phyloP scores from a whole-genome alignment of 2,888 invertebrate genomes.

The Metallyticus violacea region DNA sequence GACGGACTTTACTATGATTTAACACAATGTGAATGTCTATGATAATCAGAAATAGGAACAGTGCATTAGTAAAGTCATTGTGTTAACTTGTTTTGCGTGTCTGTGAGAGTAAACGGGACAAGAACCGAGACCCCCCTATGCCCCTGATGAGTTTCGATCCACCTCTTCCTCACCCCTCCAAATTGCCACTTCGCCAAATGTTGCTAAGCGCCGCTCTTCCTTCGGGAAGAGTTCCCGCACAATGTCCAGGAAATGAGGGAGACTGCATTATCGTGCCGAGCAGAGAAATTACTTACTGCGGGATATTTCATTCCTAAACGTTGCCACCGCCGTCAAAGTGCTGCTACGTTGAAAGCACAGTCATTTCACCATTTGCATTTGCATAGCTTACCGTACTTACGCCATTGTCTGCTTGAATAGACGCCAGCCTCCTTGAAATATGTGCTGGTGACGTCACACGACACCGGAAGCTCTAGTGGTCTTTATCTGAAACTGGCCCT shows the following conservation, averaged over 20 bases:
- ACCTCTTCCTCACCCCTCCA: background rate
- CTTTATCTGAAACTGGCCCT: background rate
- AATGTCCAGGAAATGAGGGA: slow-evolving; percentile 14
- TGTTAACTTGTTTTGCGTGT: background rate
- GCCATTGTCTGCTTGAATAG: background rate
- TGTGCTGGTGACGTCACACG: background rate
- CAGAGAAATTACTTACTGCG: slow-evolving; percentile 2
- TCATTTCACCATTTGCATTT: background rate
- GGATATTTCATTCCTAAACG: background rate
- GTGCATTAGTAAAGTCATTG: background rate
- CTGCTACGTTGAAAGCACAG: no score
- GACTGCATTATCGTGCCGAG: background rate
- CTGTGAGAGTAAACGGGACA: background rate
- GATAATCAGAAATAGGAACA: no score
- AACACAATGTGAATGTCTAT: no score
- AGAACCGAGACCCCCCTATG: background rate
- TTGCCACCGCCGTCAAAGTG: background rate
- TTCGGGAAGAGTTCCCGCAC: background rate
- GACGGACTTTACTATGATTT: no score
- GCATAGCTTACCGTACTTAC: no score
- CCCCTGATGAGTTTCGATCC: slow-evolving; percentile 4
- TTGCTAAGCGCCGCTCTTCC: background rate
- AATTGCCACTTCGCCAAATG: slow-evolving; percentile 4
- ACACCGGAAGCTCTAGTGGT: background rate
- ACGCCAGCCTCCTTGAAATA: background rate